A percentile compares a stretch with the other conserved stretches of the same genome.
Conservation (phyloP, 2,888 invertebrate species). For the Lasius platythorax region DNA sequence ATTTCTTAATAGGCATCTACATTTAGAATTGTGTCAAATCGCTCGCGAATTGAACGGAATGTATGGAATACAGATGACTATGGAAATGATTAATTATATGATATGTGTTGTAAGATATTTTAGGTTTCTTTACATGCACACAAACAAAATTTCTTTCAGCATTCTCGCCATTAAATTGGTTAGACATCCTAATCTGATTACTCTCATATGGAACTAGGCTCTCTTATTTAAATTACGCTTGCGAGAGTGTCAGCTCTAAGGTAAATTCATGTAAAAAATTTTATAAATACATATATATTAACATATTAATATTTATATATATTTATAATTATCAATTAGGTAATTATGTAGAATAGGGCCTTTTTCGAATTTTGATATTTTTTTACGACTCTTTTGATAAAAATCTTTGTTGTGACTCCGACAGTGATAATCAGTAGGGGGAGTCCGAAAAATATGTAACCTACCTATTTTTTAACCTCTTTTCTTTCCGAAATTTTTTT, state of each 20-base stretch:
- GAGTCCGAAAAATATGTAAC: no score
- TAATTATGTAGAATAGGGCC: no score
- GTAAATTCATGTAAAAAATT: not conserved
- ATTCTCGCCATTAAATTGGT: not conserved
- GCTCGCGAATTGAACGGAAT: conserved; percentile 25
- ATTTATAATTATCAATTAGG: not conserved
- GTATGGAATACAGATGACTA: conserved; percentile 25
- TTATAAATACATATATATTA: no score
- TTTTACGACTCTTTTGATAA: no score
- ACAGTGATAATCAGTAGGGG: no score
- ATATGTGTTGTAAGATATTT: not conserved
- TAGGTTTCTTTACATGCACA: not conserved
- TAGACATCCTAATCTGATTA: not conserved
- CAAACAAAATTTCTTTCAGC: not conserved
- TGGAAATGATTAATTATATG: not conserved
- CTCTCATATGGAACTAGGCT: not conserved
- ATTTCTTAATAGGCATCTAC: conserved; percentile 36
- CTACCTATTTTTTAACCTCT: no score
- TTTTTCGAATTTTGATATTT: no score
- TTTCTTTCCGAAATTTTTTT: no score
- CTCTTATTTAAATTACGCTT: conserved; percentile 16
- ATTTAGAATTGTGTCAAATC: conserved; percentile 35
- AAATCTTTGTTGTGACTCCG: no score
- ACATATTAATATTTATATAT: not conserved
- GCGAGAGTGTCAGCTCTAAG: conserved; percentile 34